Base-by-base conservation (phyloP, 2,113 vertebrate species). In the Rhinoderma darwinii region DNA sequence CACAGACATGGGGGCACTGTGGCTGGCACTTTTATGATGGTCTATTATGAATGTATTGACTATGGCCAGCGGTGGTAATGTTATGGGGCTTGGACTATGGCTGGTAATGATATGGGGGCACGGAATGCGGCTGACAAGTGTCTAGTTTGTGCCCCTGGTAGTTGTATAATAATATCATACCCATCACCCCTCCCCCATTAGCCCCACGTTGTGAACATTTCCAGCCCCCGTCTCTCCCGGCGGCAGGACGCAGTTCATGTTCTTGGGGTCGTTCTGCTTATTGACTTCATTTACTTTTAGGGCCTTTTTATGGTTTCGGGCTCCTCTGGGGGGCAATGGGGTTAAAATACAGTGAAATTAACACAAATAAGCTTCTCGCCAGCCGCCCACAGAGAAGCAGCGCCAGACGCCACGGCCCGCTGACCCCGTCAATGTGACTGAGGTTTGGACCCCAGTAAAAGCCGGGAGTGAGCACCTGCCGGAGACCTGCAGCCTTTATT, bases 401-500 rank as follows among this genome's bases (percentile, higher is more conserved):
- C 44, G 3, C 59, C 59, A n/a, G 32, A 8, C 17, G n/a, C 25
- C 20, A 66, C 15, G 41, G 8, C 54, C 39, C 22, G 70, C 73
- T 63, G 50, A 61, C 51, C 22, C 66, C 22, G 66, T 20, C 32
- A 86, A 79, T n/a, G 75, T 72, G 75, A 27, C 84, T 54, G 84
- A 86, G 84, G 84, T 51, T 70, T 90, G 83, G 72, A 76, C 82
- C 85, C 72, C 91, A 91, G 88, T 83, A 90, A 90, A 90, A 50
- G 84, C 79, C 90, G 88, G 89, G 87, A 91, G 66, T 87, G 89
- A 63, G 88, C 91, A 91, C 91, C 90, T 93, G 90, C 84, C 85
- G 89, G 88, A 70, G 89, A 90, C 86, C 88, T 88, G 84, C 86
- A 86, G 86, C 88, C 54, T 90, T 88, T 85, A 89, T 89, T 90